Conservation (phyloP, 2,888 invertebrate species). For the Philonicus albiceps region DNA sequence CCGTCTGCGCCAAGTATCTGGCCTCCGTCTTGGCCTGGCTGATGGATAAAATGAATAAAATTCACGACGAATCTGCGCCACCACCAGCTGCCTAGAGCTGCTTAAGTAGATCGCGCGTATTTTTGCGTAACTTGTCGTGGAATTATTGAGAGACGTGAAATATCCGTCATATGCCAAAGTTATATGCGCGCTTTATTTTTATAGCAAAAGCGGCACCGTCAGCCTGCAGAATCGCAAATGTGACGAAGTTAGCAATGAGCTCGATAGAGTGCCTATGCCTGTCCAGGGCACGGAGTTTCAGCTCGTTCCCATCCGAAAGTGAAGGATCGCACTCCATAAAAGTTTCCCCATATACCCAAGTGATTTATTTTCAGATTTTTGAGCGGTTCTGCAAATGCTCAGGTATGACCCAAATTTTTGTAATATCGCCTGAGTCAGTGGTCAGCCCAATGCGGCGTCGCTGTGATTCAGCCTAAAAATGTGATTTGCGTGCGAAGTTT, state of each 20-base stretch:
- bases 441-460: not conserved
- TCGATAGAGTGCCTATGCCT: not conserved
- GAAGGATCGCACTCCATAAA: not conserved
- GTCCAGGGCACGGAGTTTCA: not conserved
- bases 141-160: conserved; percentile 31
- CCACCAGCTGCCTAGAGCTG: not conserved
- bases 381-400: not conserved
- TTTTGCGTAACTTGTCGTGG: conserved; percentile 36
- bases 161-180: conserved; percentile 16
- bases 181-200: conserved; percentile 7
- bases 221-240: not conserved
- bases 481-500: not conserved
- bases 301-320: not conserved
- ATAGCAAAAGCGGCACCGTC: not conserved
- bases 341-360: not conserved
- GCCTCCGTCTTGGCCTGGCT: not conserved
- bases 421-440: not conserved
- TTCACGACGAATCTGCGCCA: not conserved
- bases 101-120: conserved; percentile 35
- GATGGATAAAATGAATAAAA: not conserved
- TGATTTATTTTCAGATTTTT: conserved; percentile 1
- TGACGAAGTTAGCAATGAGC: not conserved
- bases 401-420: not conserved
- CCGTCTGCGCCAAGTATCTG: conserved; percentile 21
- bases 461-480: not conserved